phyloP scores from a whole-genome alignment of 2,113 vertebrate species.

The Aramus guarauna region DNA sequence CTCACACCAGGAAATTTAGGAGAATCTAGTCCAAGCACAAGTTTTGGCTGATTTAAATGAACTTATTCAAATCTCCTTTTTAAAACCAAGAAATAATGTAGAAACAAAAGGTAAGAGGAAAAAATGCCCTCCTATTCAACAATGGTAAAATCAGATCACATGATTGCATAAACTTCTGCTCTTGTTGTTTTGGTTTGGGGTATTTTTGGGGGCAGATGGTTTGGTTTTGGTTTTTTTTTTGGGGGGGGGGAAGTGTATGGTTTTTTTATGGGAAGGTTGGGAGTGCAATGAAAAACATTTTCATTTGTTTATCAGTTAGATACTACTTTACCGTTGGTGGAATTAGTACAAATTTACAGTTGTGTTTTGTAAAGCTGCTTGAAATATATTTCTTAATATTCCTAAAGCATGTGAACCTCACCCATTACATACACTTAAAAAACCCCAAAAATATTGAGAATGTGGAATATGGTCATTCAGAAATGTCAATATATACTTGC shows the following conservation, averaged over 20 bases:
- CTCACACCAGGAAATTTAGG: constrained; percentile 6
- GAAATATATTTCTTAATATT: background rate
- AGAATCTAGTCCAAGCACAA: constrained; percentile 13
- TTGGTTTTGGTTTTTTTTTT: background rate
- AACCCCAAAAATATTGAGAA: background rate
- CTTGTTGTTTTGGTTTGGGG: background rate
- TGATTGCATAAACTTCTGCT: background rate
- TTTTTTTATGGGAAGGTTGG: background rate
- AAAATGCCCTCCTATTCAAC: background rate
- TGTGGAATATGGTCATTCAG: background rate
- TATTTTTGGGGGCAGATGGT: too few relatives aligned
- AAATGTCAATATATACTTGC: background rate
- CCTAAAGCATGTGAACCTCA: background rate
- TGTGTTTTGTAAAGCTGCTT: background rate
- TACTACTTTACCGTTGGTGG: background rate
- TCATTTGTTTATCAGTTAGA: background rate
- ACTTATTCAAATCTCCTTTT: constrained; percentile 33
- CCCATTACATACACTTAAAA: background rate
- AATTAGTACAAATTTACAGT: background rate
- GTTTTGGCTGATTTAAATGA: constrained; percentile 49
- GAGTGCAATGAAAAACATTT: background rate
- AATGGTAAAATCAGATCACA: constrained; percentile 23
- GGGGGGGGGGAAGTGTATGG: too few relatives aligned
- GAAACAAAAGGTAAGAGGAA: background rate
- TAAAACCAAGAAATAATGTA: constrained; percentile 44